phyloP scores from a whole-genome alignment of 2,797 vertebrate genomes.

The Hemitrygon akajei region DNA sequence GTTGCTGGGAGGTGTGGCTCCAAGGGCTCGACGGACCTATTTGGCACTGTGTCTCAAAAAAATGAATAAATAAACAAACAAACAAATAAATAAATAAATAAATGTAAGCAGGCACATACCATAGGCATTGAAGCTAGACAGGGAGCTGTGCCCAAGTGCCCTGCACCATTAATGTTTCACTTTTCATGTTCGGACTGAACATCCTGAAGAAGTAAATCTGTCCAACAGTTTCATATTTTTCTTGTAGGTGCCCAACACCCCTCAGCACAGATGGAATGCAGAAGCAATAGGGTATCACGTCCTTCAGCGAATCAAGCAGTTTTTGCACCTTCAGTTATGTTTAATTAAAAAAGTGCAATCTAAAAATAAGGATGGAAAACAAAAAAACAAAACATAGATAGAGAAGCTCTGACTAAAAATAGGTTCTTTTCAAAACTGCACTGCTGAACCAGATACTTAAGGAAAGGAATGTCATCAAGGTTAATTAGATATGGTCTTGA shows the following conservation, averaged over 20 bases:
- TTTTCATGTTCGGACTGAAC: not conserved
- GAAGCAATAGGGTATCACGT: not conserved
- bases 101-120: no score
- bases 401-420: not conserved
- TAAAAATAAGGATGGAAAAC: not conserved
- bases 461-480: not conserved
- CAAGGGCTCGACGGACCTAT: no score
- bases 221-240: not conserved
- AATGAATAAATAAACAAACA: no score
- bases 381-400: not conserved
- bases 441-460: not conserved
- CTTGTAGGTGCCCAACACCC: not conserved
- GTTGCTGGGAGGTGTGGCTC: no score
- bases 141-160: no score
- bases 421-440: not conserved
- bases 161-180: not conserved
- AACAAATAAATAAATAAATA: no score
- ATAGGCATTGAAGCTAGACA: no score
- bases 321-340: not conserved
- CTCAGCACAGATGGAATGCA: not conserved
- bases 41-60: no score
- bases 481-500: constrained; percentile 25
- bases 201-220: not conserved
- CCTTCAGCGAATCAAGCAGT: not conserved
- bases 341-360: constrained; percentile 5